These are phyloP conservation scores for Sebastes oblongus DNA, from an alignment of 2,797 vertebrate species.

Conservation along the genomic window DNA sequence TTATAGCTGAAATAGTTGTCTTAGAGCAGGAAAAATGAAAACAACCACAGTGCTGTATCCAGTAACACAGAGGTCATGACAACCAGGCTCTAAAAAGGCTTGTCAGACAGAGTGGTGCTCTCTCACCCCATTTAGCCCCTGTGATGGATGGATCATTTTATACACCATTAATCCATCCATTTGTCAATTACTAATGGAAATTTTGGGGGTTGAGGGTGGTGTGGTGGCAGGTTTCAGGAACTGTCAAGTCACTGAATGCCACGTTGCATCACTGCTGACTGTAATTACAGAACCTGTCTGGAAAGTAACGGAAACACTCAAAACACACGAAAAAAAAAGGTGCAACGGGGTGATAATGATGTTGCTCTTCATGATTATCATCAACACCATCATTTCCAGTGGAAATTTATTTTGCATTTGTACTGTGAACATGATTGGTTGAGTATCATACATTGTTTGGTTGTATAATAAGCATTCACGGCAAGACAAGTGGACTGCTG, in stretches of 20 bases:
- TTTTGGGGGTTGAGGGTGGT: slow-evolving; percentile 37
- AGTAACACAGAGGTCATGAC: slow-evolving; percentile 46
- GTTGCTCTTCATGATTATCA: slow-evolving; percentile 30
- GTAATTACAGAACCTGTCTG: slow-evolving; percentile 61
- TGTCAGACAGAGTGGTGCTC: slow-evolving; percentile 48
- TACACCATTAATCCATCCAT: slow-evolving; percentile 77
- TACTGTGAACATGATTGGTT: slow-evolving; percentile 24
- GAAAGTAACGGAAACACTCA: slow-evolving; percentile 22
- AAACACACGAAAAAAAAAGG: not conserved
- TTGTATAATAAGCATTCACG: slow-evolving; percentile 29
- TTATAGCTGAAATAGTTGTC: not conserved
- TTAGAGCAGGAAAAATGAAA: not conserved
- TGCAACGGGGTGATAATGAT: slow-evolving; percentile 30
- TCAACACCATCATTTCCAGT: slow-evolving; percentile 37
- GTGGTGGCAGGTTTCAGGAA: slow-evolving; percentile 44
- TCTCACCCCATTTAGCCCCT: slow-evolving; percentile 63
- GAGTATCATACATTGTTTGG: slow-evolving; percentile 22
- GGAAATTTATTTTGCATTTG: slow-evolving; percentile 29
- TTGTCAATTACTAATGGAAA: slow-evolving; percentile 77
- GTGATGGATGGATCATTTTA: slow-evolving; percentile 77
- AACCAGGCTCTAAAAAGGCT: slow-evolving; percentile 38
- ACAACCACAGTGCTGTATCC: slow-evolving; percentile 4
- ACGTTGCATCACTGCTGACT: slow-evolving; percentile 61
- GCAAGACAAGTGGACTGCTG: slow-evolving; percentile 38
- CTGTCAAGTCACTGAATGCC: slow-evolving; percentile 62